Percentiles rank a stretch among this genome's conserved stretches.
Conservation (phyloP, 2,888 invertebrate species). For the Cremastinae sp. region DNA sequence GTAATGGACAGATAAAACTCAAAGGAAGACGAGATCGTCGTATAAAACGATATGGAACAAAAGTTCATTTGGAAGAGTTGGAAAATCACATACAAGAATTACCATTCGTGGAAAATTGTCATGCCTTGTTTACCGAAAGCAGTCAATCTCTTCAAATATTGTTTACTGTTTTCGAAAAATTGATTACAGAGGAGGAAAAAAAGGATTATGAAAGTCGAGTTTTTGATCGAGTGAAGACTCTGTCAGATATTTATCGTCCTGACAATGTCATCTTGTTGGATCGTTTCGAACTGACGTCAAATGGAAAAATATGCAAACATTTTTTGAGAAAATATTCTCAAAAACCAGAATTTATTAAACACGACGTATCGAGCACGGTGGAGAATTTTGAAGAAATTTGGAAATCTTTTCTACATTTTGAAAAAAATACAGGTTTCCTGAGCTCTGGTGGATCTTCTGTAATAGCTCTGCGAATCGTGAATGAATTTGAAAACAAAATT, state of each 20-base stretch:
- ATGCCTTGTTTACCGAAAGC: slow-evolving; percentile 82
- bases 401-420: slow-evolving; percentile 66
- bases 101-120: slow-evolving; percentile 81
- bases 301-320: slow-evolving; percentile 86
- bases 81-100: slow-evolving; percentile 81
- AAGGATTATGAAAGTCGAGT: slow-evolving; percentile 68
- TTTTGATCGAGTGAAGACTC: slow-evolving; percentile 78
- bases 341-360: no score
- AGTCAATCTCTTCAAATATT: slow-evolving; percentile 76
- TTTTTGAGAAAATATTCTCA: slow-evolving; percentile 78
- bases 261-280: slow-evolving; percentile 84
- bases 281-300: slow-evolving; percentile 83
- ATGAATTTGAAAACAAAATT: slow-evolving; percentile 81
- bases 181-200: slow-evolving; percentile 67
- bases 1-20: slow-evolving; percentile 82
- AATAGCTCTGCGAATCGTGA: slow-evolving; percentile 84
- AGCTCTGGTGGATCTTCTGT: slow-evolving; percentile 88
- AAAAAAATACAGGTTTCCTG: slow-evolving; percentile 81
- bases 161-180: slow-evolving; percentile 78
- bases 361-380: slow-evolving; percentile 64
- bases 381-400: slow-evolving; percentile 66
- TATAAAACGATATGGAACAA: slow-evolving; percentile 89
- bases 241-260: slow-evolving; percentile 83
- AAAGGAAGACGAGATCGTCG: slow-evolving; percentile 86
- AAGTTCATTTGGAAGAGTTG: slow-evolving; percentile 84